Percentiles rank a stretch among this genome's conserved stretches.
These are phyloP conservation scores for Cheilosia urbana DNA, from an alignment of 2,888 invertebrate species.

Conservation along the genomic window DNA sequence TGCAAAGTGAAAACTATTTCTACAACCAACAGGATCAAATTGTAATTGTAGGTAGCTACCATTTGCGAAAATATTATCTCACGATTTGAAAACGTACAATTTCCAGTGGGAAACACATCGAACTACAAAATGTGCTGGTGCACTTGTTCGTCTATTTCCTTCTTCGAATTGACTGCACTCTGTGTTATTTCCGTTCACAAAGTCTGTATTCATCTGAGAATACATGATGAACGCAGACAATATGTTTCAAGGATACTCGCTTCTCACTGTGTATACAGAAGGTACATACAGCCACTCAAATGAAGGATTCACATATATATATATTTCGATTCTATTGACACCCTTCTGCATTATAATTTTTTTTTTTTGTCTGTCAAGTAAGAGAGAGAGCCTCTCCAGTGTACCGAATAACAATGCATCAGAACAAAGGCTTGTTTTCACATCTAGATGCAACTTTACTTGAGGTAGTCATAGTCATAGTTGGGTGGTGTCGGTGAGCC, in stretches of 20 bases:
- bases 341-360: constrained; percentile 10
- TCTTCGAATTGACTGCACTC: constrained; percentile 51
- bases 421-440: constrained; percentile 54
- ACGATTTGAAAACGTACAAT: constrained; percentile 29
- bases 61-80: constrained; percentile 20
- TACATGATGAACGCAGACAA: constrained; percentile 38
- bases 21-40: not conserved
- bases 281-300: constrained; percentile 39
- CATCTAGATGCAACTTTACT: constrained; percentile 62
- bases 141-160: constrained; percentile 52
- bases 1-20: constrained; percentile 3
- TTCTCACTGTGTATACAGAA: constrained; percentile 41
- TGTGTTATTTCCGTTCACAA: constrained; percentile 60
- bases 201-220: constrained; percentile 31
- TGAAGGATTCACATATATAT: constrained; percentile 35
- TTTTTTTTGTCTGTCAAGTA: constrained; percentile 31
- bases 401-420: constrained; percentile 58
- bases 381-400: constrained; percentile 32
- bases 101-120: constrained; percentile 41
- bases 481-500: constrained; percentile 10
- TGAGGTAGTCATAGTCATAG: constrained; percentile 20
- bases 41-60: constrained; percentile 8
- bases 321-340: constrained; percentile 64
- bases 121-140: constrained; percentile 21
- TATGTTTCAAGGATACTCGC: constrained; percentile 62